Conservation (phyloP, 2,888 invertebrate genomes). For the Netelia fuscicornis region DNA sequence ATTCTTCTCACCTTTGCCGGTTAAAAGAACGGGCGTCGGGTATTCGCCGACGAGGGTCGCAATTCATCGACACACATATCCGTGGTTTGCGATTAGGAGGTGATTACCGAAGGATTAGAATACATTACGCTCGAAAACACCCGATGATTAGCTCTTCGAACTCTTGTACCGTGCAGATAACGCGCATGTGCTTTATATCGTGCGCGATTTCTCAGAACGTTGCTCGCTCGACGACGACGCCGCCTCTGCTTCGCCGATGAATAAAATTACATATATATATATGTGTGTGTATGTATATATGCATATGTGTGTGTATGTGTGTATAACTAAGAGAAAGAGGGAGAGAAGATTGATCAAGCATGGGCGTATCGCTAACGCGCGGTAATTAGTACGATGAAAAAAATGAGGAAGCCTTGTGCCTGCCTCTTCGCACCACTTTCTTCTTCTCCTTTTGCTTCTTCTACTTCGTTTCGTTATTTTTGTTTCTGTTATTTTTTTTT, state of each 20-base stretch:
- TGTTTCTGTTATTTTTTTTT: conserved; percentile 7
- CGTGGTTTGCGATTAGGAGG: conserved; percentile 43
- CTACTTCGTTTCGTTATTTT: not conserved
- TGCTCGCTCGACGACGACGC: conserved; percentile 9
- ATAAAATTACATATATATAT: conserved; percentile 47
- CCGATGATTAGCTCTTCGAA: conserved; percentile 35
- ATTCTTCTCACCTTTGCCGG: conserved; percentile 1
- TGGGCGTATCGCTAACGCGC: conserved; percentile 67
- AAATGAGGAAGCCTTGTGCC: conserved; percentile 53
- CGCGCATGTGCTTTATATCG: conserved; percentile 32
- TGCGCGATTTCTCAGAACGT: conserved; percentile 56
- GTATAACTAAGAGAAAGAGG: not conserved
- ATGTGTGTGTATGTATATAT: not conserved
- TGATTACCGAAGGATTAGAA: conserved; percentile 60
- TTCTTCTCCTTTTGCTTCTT: conserved; percentile 2
- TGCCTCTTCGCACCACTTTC: conserved; percentile 44
- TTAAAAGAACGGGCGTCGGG: too few relatives aligned
- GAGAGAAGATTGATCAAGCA: conserved; percentile 52
- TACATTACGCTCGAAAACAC: conserved; percentile 40
- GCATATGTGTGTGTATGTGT: not conserved
- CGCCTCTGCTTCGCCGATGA: conserved; percentile 30
- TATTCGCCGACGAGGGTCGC: conserved; percentile 8
- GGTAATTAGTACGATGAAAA: conserved; percentile 65
- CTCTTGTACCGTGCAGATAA: not conserved
- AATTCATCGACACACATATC: conserved; percentile 26